phyloP scores from a whole-genome alignment of 1,140 invertebrate species.

The Leptestheria dahalacensis region DNA sequence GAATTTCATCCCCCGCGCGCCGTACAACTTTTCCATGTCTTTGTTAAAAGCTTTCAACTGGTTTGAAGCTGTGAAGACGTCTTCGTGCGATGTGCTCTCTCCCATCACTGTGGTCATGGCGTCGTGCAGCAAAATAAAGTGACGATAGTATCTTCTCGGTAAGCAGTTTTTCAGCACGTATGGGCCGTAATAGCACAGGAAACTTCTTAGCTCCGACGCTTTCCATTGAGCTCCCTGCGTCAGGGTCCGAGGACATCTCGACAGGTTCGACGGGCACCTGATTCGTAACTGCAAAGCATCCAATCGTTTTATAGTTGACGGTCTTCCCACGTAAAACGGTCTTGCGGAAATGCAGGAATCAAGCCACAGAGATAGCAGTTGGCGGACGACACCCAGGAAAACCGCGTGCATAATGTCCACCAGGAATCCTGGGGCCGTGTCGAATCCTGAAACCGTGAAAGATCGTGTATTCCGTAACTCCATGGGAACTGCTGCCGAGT shows the following conservation, averaged over 20 bases:
- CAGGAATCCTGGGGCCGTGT: background rate
- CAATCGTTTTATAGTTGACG: background rate
- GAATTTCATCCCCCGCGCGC: background rate
- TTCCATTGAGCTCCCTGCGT: background rate
- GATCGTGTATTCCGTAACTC: background rate
- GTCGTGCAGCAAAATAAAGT: background rate
- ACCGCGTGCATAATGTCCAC: background rate
- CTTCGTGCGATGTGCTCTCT: background rate
- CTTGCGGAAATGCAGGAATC: background rate
- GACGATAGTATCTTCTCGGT: background rate
- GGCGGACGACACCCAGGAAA: background rate
- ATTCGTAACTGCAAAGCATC: background rate
- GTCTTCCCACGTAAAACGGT: background rate
- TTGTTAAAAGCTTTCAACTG: background rate
- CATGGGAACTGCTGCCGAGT: background rate
- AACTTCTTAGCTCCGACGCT: background rate
- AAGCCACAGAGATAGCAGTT: background rate
- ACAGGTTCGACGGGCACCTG: background rate
- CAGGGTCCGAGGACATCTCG: background rate
- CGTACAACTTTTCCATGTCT: background rate
- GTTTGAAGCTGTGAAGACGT: background rate
- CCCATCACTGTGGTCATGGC: background rate
- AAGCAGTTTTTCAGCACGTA: background rate
- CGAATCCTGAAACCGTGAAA: background rate
- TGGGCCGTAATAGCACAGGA: background rate